Conservation (phyloP, 2,888 invertebrate species). For the Malthinus flaveolus region DNA sequence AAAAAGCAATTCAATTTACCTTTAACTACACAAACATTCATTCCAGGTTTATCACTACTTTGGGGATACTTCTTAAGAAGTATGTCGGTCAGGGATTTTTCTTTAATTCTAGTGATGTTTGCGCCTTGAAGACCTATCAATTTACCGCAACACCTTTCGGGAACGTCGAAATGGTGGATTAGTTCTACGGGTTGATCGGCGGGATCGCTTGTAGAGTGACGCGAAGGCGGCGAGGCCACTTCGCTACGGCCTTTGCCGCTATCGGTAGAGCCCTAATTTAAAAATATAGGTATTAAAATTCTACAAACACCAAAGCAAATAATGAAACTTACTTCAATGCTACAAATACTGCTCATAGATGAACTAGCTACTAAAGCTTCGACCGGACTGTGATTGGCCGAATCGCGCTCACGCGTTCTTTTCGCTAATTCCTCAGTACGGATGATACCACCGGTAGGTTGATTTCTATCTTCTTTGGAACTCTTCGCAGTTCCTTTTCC, state of each 20-base stretch:
- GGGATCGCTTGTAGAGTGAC: slow-evolving; percentile 57
- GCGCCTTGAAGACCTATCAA: slow-evolving; percentile 84
- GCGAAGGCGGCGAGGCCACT: slow-evolving; percentile 67
- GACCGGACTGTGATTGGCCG: slow-evolving; percentile 77
- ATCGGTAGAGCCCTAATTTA: slow-evolving; percentile 72
- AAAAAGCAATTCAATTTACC: slow-evolving; percentile 56
- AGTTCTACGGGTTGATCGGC: slow-evolving; percentile 38
- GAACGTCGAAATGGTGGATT: slow-evolving; percentile 74
- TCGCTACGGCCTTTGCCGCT: slow-evolving; percentile 82
- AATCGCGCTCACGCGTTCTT: slow-evolving; percentile 61
- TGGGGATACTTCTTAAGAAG: slow-evolving; percentile 78
- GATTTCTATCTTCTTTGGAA: neutral
- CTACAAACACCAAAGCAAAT: neutral
- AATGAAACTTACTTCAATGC: slow-evolving; percentile 59
- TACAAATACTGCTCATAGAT: slow-evolving; percentile 69
- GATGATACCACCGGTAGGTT: neutral
- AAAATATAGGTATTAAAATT: slow-evolving; percentile 17
- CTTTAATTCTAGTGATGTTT: slow-evolving; percentile 79
- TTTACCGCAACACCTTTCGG: slow-evolving; percentile 77
- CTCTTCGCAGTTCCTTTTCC: neutral
- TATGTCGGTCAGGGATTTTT: slow-evolving; percentile 77
- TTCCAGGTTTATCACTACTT: slow-evolving; percentile 58
- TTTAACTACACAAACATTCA: slow-evolving; percentile 84
- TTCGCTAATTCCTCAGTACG: slow-evolving; percentile 30
- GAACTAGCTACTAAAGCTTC: slow-evolving; percentile 71